These are phyloP conservation scores for Temnothorax unifasciatus DNA, from an alignment of 2,888 invertebrate species.

Conservation along the genomic window DNA sequence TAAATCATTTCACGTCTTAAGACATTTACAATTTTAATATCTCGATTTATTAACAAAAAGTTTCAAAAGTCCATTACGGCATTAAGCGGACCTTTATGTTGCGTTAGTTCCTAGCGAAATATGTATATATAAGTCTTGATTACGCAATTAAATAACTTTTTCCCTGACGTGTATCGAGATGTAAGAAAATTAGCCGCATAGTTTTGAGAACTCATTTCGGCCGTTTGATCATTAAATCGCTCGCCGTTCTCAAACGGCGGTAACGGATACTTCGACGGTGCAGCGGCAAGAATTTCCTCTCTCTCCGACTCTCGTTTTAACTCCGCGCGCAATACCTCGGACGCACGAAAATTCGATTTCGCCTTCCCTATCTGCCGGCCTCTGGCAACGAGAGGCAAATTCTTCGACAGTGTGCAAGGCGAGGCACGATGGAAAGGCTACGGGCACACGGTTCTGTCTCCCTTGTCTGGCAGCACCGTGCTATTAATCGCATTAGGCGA, in stretches of 20 bases:
- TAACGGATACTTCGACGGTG: conserved; percentile 28
- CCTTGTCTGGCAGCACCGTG: conserved; percentile 74
- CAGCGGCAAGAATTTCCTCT: conserved; percentile 50
- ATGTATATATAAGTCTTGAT: not conserved
- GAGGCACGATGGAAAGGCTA: conserved; percentile 60
- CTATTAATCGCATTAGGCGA: conserved; percentile 83
- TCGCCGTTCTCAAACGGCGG: conserved; percentile 23
- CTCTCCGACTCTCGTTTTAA: conserved; percentile 58
- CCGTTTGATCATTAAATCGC: conserved; percentile 53
- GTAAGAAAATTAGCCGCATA: conserved; percentile 46
- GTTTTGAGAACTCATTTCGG: conserved; percentile 45
- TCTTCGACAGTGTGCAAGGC: conserved; percentile 69
- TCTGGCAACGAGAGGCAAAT: conserved; percentile 75
- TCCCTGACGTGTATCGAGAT: conserved; percentile 14
- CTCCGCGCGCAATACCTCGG: conserved; percentile 61
- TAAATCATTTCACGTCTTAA: not conserved
- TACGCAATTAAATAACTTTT: conserved; percentile 18
- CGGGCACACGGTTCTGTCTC: conserved; percentile 66
- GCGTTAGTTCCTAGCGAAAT: not conserved
- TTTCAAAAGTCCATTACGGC: conserved; percentile 12
- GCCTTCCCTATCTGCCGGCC: conserved; percentile 70
- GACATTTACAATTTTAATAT: conserved; percentile 25
- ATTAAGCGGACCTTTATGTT: not conserved
- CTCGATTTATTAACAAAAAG: conserved; percentile 19
- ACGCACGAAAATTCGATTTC: conserved; percentile 79